phyloP scores from a whole-genome alignment of 2,113 vertebrate genomes.

The Lagopus muta region DNA sequence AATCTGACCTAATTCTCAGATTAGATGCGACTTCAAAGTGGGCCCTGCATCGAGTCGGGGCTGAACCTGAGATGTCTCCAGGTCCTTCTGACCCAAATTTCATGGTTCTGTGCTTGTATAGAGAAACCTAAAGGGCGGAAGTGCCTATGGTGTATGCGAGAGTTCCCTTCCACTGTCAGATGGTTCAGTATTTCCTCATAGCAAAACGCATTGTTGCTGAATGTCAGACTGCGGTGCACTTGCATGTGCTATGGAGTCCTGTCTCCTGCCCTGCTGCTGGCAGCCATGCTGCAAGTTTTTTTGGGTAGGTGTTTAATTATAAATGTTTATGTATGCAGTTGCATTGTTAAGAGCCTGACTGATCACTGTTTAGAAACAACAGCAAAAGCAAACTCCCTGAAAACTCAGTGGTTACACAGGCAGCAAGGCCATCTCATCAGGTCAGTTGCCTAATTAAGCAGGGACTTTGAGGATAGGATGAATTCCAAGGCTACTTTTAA shows the following conservation, averaged over 20 bases:
- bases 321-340: not conserved
- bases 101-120: no score
- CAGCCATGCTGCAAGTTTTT: not conserved
- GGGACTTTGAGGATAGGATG: not conserved
- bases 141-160: no score
- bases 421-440: not conserved
- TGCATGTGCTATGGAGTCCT: fast-evolving
- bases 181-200: fast-evolving
- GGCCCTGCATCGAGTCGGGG: not conserved
- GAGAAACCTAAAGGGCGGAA: not conserved
- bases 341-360: not conserved
- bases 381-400: not conserved
- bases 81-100: not conserved
- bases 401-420: fast-evolving
- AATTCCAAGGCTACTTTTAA: not conserved
- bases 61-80: not conserved
- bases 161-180: not conserved
- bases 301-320: not conserved
- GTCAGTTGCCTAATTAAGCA: conserved; percentile 11
- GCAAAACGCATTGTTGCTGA: not conserved
- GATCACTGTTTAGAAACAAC: not conserved
- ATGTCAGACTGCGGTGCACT: no score
- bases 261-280: not conserved
- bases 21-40: not conserved
- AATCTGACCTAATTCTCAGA: not conserved